These are phyloP conservation scores for Parthenolecanium corni DNA, from an alignment of 2,888 invertebrate species.

Conservation along the genomic window DNA sequence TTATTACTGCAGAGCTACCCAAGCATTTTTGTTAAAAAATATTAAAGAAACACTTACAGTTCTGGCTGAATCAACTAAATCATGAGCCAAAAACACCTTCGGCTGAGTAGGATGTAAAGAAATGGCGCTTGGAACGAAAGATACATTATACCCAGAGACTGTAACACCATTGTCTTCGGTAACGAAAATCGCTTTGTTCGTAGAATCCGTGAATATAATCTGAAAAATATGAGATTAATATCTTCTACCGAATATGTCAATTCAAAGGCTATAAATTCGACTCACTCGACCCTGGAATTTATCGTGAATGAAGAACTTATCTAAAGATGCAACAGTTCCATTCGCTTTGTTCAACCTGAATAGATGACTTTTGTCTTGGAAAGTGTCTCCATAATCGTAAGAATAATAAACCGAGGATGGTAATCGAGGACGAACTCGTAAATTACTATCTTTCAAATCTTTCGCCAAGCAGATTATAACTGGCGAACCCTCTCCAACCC, in stretches of 20 bases:
- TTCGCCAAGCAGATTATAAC: constrained; percentile 68
- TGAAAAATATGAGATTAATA: constrained; percentile 39
- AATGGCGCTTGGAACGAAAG: constrained; percentile 67
- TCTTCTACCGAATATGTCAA: neutral
- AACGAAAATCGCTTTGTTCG: constrained; percentile 61
- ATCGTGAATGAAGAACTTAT: constrained; percentile 76
- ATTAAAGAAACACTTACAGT: too few species aligned
- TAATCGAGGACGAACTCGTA: constrained; percentile 16
- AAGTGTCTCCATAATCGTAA: constrained; percentile 72
- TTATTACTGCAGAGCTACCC: too few species aligned
- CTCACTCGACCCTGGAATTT: constrained; percentile 67
- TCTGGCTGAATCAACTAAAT: constrained; percentile 54
- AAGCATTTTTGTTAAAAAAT: too few species aligned
- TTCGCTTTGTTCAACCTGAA: constrained; percentile 45
- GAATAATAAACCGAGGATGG: constrained; percentile 74
- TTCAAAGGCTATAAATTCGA: constrained; percentile 35
- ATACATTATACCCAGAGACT: constrained; percentile 51
- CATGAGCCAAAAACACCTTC: constrained; percentile 58
- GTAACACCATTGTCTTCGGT: constrained; percentile 60
- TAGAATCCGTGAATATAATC: constrained; percentile 76
- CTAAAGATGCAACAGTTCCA: constrained; percentile 54
- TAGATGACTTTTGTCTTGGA: constrained; percentile 57
- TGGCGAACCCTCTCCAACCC: constrained; percentile 72
- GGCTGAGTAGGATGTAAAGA: constrained; percentile 61
- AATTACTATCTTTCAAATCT: constrained; percentile 47